Evolutionary conservation across 2,113 vertebrate genomes (phyloP), one percentile per base, ranked within the genome.

Genomic region (Hyla sarda): DNA sequence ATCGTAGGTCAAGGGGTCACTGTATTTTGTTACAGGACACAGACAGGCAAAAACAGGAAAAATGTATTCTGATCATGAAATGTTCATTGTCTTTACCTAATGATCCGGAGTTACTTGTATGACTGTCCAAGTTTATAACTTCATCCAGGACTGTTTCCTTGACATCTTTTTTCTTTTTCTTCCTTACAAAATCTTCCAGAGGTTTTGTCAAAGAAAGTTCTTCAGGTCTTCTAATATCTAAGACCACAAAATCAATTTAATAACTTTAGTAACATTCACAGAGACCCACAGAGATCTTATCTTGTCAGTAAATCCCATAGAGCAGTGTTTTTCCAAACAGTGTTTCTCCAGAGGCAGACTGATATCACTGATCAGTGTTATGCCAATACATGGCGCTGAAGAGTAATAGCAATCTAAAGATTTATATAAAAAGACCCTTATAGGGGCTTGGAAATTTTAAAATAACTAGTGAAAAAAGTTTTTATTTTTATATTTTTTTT

Each of bases 161-260:
- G 84, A 87, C 92, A 48, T 89, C 93, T 89, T 98, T 98, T 89
- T 96, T 99, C 91, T 97, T 99, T 91, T 97, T 99, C 93, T 97
- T 99, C 92, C 96, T 99, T n/a, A 91, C 92, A 8, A 78, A 90
- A 62, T 96, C 96, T 87, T 94, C 95, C 13, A 93, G 88, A 79
- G 91, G 96, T 89, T 93, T 98, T 88, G 98, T 89, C 80, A 99
- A 91, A 28, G 98, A 99, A 69, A 99, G 93, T 84, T 99, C 98
- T 92, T 99, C 98, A 83, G 98, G 69, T 89, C 96, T 92, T 85
- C 98, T 96, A 86, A 99, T 97, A 91, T 98, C 98, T 99, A 83
- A n/a, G 30, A 79, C 1, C 9, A 65, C 3, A 77, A 75, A 65
- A 56, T 41, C 19, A 34, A 5, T 73, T 13, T 56, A 30, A 37